phyloP scores from a whole-genome alignment of 2,797 vertebrate species.

The Pachyuromys duprasi region DNA sequence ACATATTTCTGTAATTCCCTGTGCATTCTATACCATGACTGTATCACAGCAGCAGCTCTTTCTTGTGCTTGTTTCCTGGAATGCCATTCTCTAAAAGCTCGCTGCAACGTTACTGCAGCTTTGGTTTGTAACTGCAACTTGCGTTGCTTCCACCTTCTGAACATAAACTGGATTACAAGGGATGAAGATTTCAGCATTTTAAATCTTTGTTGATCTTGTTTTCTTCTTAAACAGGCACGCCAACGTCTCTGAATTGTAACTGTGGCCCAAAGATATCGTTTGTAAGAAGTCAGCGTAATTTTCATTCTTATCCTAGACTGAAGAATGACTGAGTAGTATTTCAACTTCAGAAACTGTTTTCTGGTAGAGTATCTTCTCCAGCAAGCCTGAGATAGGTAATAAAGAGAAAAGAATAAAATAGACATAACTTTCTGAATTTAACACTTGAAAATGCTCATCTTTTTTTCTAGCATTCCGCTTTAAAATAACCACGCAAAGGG shows the following conservation, averaged over 20 bases:
- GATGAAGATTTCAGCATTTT: constrained; percentile 84
- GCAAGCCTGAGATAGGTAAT: constrained; percentile 85
- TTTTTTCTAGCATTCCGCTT: not conserved
- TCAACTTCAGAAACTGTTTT: constrained; percentile 87
- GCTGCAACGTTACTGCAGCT: constrained; percentile 89
- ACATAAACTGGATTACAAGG: constrained; percentile 88
- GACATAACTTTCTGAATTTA: not conserved
- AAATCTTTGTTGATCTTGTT: constrained; percentile 84
- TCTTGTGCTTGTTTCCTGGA: constrained; percentile 75
- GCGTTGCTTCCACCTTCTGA: constrained; percentile 89
- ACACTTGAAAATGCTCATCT: not conserved
- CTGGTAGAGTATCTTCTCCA: constrained; percentile 90
- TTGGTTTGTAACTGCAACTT: constrained; percentile 82
- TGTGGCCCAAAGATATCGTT: constrained; percentile 85
- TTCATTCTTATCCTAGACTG: constrained; percentile 93
- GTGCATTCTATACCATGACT: constrained; percentile 93
- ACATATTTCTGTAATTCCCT: constrained; percentile 85
- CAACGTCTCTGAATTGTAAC: constrained; percentile 89
- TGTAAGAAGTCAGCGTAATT: constrained; percentile 86
- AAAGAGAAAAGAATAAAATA: constrained; percentile 10
- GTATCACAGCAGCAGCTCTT: constrained; percentile 90
- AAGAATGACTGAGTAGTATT: constrained; percentile 86
- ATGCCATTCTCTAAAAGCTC: constrained; percentile 89
- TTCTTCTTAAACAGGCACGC: constrained; percentile 84
- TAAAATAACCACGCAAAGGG: not conserved